Evolutionary conservation across 2,888 invertebrate species (phyloP), one percentile per base, ranked within the genome.

Genomic region (Drosophila dives): DNA sequence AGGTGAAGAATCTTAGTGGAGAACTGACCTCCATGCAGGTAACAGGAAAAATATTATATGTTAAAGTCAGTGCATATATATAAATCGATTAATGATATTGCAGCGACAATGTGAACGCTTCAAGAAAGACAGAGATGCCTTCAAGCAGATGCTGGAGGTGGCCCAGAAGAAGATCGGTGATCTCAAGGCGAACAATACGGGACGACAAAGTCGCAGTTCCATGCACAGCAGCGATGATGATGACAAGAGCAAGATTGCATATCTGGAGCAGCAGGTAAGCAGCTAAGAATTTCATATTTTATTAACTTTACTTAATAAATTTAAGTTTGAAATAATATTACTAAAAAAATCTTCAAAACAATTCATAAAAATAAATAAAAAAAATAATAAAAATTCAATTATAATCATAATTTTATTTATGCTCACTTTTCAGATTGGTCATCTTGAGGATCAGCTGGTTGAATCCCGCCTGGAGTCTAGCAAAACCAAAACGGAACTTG

Each of bases 81-180:
- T 20, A 0, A 7, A 20, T 45, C 15, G 8, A 2, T n/a, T 36
- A 0, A 6, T 15, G 6, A 20, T 0, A 10, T 48, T 59, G 1
- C 54, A 93, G 92, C 91, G 93, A 5, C 93, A 93, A 90, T 93
- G 93, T 67, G 93, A 93, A 76, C 94, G 97, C 84, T 97, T 98
- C 91, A 97, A 97, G 91, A 94, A 97, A 70, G 98, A 98, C 93
- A 94, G 97, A 63, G 98, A 98, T 91, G 96, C 96, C 60, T 98
- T 97, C 90, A 97, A 97, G 81, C 97, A 98, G 91, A 97, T 98
- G 96, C 92, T 98, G 48, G 97, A 98, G 90, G 96, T 96, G 15
- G 97, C 98, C 1, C 97, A 98, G 91, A 96, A 96, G 92, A 96
- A 96, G 42, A 96, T 97, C 83, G 95, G 95, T 0, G 97, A 97